Evolutionary conservation across 1,140 invertebrate species (phyloP).

Genomic region (Zaprionus capensis): DNA sequence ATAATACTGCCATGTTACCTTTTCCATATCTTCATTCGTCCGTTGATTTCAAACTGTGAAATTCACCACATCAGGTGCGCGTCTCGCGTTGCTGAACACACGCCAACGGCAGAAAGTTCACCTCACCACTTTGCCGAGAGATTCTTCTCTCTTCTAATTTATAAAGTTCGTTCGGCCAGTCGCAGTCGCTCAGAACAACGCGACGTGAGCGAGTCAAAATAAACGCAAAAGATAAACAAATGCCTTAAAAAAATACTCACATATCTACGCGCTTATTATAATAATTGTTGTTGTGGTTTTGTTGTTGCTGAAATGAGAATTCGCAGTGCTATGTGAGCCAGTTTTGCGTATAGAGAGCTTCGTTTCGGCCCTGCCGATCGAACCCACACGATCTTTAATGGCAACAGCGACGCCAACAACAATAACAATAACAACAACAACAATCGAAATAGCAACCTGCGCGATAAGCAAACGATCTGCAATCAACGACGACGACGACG

Average conservation of each 20-base stretch:
- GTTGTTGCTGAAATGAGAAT: slow-evolving; percentile 39
- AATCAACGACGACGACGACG: slow-evolving; percentile 18
- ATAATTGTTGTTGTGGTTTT: slow-evolving; percentile 16
- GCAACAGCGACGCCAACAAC: slow-evolving; percentile 15
- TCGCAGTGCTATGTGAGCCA: slow-evolving; percentile 39
- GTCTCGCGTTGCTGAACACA: slow-evolving; percentile 20
- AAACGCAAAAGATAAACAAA: slow-evolving; percentile 48
- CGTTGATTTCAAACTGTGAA: background rate
- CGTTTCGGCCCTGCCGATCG: slow-evolving; percentile 37
- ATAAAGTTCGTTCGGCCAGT: background rate
- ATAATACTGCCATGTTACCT: background rate
- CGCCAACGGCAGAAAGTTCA: background rate
- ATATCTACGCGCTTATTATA: slow-evolving; percentile 2
- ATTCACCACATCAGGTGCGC: slow-evolving; percentile 31
- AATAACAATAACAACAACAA: slow-evolving; percentile 23
- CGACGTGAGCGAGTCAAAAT: slow-evolving; percentile 17
- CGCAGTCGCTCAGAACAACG: slow-evolving; percentile 25
- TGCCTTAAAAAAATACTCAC: slow-evolving; percentile 4
- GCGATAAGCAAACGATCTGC: slow-evolving; percentile 41
- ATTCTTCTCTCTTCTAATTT: slow-evolving; percentile 38
- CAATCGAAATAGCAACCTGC: slow-evolving; percentile 6
- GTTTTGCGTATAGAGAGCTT: slow-evolving; percentile 48
- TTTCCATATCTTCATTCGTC: too few species aligned
- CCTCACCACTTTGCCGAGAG: slow-evolving; percentile 3
- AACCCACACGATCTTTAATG: slow-evolving; percentile 31